phyloP scores from a whole-genome alignment of 2,113 vertebrate genomes.

The Myotis lucifugus region DNA sequence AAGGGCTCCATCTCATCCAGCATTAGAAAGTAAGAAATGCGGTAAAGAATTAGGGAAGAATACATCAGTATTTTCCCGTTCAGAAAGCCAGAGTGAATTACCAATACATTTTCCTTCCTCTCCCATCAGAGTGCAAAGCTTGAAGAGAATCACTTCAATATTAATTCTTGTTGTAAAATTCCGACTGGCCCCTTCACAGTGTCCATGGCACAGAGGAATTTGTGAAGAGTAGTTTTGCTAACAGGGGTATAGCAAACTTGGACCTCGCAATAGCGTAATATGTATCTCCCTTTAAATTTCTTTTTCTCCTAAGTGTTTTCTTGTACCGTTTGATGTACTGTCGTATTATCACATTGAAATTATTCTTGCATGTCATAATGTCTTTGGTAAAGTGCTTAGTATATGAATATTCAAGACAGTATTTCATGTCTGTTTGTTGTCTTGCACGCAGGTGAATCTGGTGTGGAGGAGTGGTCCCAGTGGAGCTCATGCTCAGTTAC shows the following conservation, averaged over 20 bases:
- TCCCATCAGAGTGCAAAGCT: neutral
- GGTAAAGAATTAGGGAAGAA: neutral
- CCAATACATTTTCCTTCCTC: neutral
- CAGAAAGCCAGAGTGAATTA: neutral
- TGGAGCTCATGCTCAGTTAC: conserved; percentile 99
- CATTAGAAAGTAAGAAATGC: neutral
- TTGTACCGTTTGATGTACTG: conserved; percentile 72
- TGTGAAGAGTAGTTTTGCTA: conserved; percentile 53
- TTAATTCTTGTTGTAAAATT: neutral
- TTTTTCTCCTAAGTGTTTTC: conserved; percentile 77
- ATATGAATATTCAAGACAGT: conserved; percentile 81
- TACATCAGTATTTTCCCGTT: neutral
- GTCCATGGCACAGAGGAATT: conserved; percentile 27
- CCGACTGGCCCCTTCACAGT: neutral
- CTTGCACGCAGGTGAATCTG: conserved; percentile 99
- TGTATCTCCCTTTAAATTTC: conserved; percentile 66
- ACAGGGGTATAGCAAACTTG: conserved; percentile 31
- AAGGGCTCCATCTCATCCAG: neutral
- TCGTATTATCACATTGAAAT: conserved; percentile 67
- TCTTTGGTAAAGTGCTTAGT: conserved; percentile 27
- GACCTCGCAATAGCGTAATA: neutral
- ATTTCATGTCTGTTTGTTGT: conserved; percentile 90
- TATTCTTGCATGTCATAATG: conserved; percentile 59
- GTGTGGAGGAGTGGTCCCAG: conserved; percentile 99
- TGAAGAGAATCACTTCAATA: neutral